Percentiles rank a stretch among this genome's conserved stretches.
phyloP scores from a whole-genome alignment of 1,140 invertebrate species.

The Chironomus tepperi region DNA sequence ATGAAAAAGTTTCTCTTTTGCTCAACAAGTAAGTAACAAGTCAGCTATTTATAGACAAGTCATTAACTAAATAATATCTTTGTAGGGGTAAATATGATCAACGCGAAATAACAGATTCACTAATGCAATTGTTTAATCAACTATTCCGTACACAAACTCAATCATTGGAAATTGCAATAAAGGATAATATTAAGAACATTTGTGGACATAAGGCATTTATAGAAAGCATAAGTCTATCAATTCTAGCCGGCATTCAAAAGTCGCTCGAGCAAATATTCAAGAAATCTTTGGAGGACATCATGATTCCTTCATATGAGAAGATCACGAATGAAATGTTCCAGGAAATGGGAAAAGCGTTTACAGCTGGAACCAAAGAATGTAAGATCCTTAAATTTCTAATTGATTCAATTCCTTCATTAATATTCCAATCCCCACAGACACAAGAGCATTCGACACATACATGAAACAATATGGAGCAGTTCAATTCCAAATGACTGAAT shows the following conservation, averaged over 20 bases:
- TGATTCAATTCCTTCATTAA: conserved; percentile 16
- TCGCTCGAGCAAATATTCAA: conserved; percentile 48
- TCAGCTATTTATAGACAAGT: not conserved
- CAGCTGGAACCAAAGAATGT: conserved; percentile 81
- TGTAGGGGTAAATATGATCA: not conserved
- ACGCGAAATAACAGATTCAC: not conserved
- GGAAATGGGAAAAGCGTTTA: conserved; percentile 80
- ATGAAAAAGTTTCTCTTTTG: not conserved
- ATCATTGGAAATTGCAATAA: not conserved
- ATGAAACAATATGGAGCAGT: conserved; percentile 36
- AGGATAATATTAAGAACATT: conserved; percentile 60
- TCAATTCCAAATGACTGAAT: conserved; percentile 26
- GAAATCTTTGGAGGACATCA: conserved; percentile 59
- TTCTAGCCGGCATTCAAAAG: conserved; percentile 34
- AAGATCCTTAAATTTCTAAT: conserved; percentile 40
- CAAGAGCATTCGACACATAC: conserved; percentile 43
- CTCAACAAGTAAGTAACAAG: not conserved
- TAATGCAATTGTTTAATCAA: conserved; percentile 9
- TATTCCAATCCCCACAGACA: conserved; percentile 36
- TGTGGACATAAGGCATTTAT: conserved; percentile 55
- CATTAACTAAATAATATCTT: not conserved
- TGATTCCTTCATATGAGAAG: conserved; percentile 78
- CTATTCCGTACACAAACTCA: not conserved
- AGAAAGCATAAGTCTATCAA: conserved; percentile 46
- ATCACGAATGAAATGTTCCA: conserved; percentile 74